These are phyloP conservation scores for Vireo griseus DNA, from an alignment of 2,797 vertebrate species.

Conservation along the genomic window DNA sequence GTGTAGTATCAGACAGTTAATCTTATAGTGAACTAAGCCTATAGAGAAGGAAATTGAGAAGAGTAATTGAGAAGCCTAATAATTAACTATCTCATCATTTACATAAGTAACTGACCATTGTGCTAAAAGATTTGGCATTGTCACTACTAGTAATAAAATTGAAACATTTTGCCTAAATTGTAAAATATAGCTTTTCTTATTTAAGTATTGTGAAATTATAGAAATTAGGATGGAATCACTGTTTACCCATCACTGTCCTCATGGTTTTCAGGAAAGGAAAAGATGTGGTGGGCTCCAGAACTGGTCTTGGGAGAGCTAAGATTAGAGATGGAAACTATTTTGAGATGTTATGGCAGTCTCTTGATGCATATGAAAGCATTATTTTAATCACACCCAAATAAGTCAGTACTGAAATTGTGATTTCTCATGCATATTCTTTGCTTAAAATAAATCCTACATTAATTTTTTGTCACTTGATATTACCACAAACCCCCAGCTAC, in stretches of 20 bases:
- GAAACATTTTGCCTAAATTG: background rate
- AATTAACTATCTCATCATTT: background rate
- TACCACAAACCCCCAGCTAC: background rate
- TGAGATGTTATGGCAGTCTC: background rate
- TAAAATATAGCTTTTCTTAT: background rate
- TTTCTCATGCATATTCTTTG: background rate
- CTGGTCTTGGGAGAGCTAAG: background rate
- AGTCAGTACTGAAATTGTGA: background rate
- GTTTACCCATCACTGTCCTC: background rate
- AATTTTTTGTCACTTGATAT: background rate
- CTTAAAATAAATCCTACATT: background rate
- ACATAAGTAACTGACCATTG: background rate
- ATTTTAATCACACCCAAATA: background rate
- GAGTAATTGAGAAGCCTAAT: background rate
- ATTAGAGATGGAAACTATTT: background rate
- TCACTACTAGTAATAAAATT: background rate
- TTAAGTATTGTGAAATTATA: background rate
- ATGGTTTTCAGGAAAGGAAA: background rate
- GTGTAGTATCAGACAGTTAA: background rate
- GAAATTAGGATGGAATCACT: background rate
- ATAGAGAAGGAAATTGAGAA: background rate
- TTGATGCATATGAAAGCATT: background rate
- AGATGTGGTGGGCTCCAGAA: background rate
- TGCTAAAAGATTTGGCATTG: background rate
- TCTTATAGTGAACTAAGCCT: background rate